Conservation (phyloP, 2,113 vertebrate genomes). For the Prionailurus viverrinus region DNA sequence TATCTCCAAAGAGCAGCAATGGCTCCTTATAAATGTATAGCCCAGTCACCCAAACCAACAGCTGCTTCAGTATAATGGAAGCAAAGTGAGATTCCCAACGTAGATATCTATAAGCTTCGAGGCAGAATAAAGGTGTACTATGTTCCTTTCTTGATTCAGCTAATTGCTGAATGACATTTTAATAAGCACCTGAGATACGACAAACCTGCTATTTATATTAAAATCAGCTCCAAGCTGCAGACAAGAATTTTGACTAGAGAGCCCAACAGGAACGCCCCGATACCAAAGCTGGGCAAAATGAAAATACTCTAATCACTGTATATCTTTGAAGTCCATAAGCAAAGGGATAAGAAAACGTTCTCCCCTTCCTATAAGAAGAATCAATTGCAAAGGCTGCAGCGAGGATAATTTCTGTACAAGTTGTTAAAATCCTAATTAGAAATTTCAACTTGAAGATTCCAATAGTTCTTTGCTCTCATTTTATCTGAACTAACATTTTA, state of each 20-base stretch:
- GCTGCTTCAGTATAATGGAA: background rate
- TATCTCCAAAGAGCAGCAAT: background rate
- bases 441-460: constrained; percentile 6
- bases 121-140: constrained; percentile 4
- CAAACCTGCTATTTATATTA: constrained; percentile 62
- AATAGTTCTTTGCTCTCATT: constrained; percentile 10
- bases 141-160: constrained; percentile 42
- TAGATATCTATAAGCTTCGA: background rate
- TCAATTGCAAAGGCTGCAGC: background rate
- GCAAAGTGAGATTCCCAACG: background rate
- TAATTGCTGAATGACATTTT: constrained; percentile 67
- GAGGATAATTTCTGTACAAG: background rate
- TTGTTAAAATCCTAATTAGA: constrained; percentile 58
- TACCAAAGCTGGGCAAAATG: background rate
- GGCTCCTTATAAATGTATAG: background rate
- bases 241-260: constrained; percentile 53
- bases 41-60: background rate
- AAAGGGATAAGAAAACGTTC: background rate
- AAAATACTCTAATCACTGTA: background rate
- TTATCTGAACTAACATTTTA: constrained; percentile 58
- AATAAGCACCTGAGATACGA: constrained; percentile 57
- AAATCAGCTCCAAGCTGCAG: constrained; percentile 15
- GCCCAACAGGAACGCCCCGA: background rate
- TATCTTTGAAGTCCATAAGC: background rate
- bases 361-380: background rate